Conservation (phyloP, 2,888 invertebrate genomes). For the Rhogogaster chlorosoma region DNA sequence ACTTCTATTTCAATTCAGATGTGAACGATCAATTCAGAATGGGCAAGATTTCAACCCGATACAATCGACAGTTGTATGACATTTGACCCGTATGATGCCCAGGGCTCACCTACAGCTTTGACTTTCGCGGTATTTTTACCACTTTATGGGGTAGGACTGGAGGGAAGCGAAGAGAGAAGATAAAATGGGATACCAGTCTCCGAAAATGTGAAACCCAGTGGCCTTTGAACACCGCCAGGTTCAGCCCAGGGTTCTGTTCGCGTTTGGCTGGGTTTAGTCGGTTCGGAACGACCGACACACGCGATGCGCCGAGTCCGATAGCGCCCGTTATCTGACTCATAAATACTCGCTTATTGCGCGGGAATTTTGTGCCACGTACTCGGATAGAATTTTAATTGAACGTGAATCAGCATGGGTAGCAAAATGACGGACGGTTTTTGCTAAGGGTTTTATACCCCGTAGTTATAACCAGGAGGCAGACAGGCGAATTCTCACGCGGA, state of each 20-base stretch:
- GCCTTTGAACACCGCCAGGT: constrained; percentile 36
- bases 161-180: constrained; percentile 8
- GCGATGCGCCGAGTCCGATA: constrained; percentile 55
- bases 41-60: neutral
- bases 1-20: neutral
- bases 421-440: constrained; percentile 37
- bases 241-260: constrained; percentile 39
- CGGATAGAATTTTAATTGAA: constrained; percentile 63
- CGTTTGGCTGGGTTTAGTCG: constrained; percentile 19
- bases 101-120: neutral
- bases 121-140: neutral
- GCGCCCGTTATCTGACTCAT: constrained; percentile 54
- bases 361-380: constrained; percentile 61
- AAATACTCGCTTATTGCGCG: constrained; percentile 60
- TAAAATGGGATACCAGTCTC: constrained; percentile 43
- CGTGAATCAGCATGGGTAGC: constrained; percentile 50
- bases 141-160: constrained; percentile 3
- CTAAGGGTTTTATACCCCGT: neutral
- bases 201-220: constrained; percentile 43
- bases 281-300: constrained; percentile 40
- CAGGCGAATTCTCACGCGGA: neutral
- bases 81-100: neutral
- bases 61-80: constrained; percentile 1
- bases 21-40: neutral
- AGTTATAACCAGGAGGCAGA: neutral